Evolutionary conservation across 2,797 vertebrate species (phyloP), one percentile per base, ranked within the genome.

Genomic region (Hydrophis major): DNA sequence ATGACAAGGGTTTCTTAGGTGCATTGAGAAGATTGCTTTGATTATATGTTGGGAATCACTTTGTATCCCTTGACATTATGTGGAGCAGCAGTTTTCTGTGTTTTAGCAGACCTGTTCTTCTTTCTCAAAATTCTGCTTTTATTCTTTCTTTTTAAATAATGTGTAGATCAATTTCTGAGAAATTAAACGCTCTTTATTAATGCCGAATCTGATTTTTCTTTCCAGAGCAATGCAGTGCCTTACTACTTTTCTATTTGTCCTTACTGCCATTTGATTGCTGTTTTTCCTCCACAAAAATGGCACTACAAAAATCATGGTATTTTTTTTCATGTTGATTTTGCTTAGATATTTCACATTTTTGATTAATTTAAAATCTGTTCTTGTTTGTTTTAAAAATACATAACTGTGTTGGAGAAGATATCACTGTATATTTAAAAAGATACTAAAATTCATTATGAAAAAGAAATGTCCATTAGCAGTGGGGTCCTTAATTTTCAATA

Each of bases 61-160:
- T 95, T 95, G 94, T 95, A 95, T 95, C 95, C 96, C 95, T 95
- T 96, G 95, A 93, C 94, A 93, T 95, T 94, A 94, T 96, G 93
- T 96, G 97, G 97, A 97, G 97, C 96, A 94, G 97, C 96, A 95
- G 94, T 97, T 97, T 96, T 97, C 98, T 98, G 98, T 98, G 98
- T 98, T 98, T 97, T 98, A 98, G 97, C 98, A 98, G 98, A 98
- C 96, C 95, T 97, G 96, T 97, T 97, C 96, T 97, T 97, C 89
- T 94, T 94, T 96, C 96, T 97, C 92, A 96, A 14, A 18, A 94
- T 95, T 97, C 97, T 95, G 95, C 94, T 96, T 94, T 96, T 96
- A 92, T 94, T 96, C 96, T 94, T 93, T 91, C 50, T 91, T 1
- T 98, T 98, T 98, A 98, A 98, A 97, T 95, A 96, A 98, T 96